Conservation (phyloP, 2,888 invertebrate species). For the Cenopis cana region DNA sequence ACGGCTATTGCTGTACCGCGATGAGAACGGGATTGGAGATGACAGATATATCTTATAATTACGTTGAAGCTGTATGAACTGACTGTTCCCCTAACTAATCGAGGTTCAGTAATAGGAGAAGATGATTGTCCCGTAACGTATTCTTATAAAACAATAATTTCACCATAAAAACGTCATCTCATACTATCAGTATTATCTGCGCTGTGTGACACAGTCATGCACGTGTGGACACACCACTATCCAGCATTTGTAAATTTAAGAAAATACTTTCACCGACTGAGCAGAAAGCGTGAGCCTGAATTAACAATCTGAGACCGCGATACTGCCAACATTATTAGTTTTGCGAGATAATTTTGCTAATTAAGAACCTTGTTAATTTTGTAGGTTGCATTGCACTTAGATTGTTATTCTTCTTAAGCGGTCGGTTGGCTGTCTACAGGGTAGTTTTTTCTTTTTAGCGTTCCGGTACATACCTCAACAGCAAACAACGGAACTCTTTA, state of each 20-base stretch:
- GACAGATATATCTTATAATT: too few species aligned
- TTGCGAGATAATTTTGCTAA: slow-evolving; percentile 56
- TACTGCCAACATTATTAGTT: slow-evolving; percentile 54
- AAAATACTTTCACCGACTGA: slow-evolving; percentile 67
- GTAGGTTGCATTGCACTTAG: slow-evolving; percentile 27
- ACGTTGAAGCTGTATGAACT: too few species aligned
- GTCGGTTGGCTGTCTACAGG: slow-evolving; percentile 7
- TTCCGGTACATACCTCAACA: too few species aligned
- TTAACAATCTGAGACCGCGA: slow-evolving; percentile 77
- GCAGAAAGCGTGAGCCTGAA: slow-evolving; percentile 80
- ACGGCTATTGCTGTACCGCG: too few species aligned
- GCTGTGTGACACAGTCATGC: slow-evolving; percentile 7
- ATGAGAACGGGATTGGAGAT: too few species aligned
- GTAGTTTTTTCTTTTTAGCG: too few species aligned
- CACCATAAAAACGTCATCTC: too few species aligned
- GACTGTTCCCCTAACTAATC: too few species aligned
- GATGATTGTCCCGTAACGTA: background rate
- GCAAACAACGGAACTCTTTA: too few species aligned
- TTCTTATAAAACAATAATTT: too few species aligned
- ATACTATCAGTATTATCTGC: background rate
- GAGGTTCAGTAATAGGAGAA: too few species aligned
- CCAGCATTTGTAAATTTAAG: slow-evolving; percentile 25
- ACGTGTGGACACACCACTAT: slow-evolving; percentile 12
- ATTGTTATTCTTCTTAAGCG: slow-evolving; percentile 13
- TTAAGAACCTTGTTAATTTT: slow-evolving; percentile 56